A percentile compares a stretch with the other conserved stretches of the same genome.
phyloP scores from a whole-genome alignment of 2,888 invertebrate species.

The Trichopria drosophilae region DNA sequence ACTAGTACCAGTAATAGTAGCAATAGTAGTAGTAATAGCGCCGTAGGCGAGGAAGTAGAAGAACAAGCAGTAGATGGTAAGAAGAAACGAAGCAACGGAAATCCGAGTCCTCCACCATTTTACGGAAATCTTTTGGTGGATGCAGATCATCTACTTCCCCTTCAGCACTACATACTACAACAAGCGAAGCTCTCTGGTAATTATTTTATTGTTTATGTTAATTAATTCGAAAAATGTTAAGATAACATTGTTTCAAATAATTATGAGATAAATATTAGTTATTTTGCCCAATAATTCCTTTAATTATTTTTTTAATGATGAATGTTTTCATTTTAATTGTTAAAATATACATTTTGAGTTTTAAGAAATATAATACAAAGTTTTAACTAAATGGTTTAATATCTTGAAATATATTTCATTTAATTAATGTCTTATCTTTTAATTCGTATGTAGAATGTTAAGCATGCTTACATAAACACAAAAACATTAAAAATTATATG shows the following conservation, averaged over 20 bases:
- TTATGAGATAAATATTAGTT: constrained; percentile 1
- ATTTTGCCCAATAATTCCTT: no score
- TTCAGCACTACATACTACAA: constrained; percentile 86
- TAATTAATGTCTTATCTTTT: no score
- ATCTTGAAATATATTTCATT: no score
- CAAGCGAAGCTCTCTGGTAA: constrained; percentile 76
- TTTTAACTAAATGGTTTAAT: no score
- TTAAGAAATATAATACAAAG: no score
- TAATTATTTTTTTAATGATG: constrained; percentile 5
- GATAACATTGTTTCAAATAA: constrained; percentile 4
- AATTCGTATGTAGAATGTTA: no score
- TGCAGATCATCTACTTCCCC: constrained; percentile 72
- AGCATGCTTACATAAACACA: no score
- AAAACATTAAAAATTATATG: no score
- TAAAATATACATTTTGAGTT: neutral
- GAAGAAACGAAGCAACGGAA: constrained; percentile 54
- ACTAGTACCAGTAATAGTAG: constrained; percentile 50
- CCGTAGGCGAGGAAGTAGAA: constrained; percentile 47
- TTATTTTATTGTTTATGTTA: neutral
- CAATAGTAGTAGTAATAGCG: constrained; percentile 46
- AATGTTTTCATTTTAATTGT: neutral
- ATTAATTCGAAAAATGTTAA: no score
- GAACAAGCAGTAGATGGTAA: constrained; percentile 47
- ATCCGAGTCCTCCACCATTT: constrained; percentile 56
- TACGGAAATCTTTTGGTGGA: constrained; percentile 56